A percentile compares a stretch with the other conserved stretches of the same genome.
Conservation (phyloP, 2,888 invertebrate genomes). For the Dendrolimus pini region DNA sequence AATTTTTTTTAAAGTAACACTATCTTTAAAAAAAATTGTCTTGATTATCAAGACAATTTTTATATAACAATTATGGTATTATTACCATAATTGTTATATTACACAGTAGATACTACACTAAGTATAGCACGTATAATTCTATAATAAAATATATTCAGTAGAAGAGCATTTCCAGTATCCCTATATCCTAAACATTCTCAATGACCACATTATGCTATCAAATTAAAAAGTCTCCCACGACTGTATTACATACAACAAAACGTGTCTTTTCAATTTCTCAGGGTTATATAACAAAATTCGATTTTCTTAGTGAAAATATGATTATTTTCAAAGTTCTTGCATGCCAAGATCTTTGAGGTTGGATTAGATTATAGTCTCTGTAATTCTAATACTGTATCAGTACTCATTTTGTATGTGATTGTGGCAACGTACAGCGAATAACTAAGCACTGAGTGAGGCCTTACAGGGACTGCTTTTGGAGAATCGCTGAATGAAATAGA, state of each 20-base stretch:
- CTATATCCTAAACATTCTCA: constrained; percentile 21
- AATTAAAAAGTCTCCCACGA: constrained; percentile 27
- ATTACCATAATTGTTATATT: too few species aligned
- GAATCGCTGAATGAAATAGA: too few species aligned
- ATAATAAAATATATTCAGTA: neutral
- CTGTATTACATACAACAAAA: constrained; percentile 12
- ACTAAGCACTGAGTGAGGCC: too few species aligned
- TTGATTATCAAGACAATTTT: too few species aligned
- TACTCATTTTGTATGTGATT: too few species aligned
- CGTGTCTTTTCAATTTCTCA: constrained; percentile 22
- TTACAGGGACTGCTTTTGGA: too few species aligned
- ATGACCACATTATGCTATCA: constrained; percentile 25
- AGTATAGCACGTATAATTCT: too few species aligned
- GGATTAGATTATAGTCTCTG: constrained; percentile 44
- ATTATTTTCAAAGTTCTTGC: constrained; percentile 33
- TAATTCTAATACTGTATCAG: constrained; percentile 36
- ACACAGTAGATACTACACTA: too few species aligned
- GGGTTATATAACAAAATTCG: constrained; percentile 17
- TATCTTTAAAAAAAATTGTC: too few species aligned
- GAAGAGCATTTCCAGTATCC: constrained; percentile 13
- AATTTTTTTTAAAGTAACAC: too few species aligned
- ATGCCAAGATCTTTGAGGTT: constrained; percentile 35
- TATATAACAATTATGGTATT: too few species aligned
- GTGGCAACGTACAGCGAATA: too few species aligned
- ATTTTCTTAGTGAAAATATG: constrained; percentile 20